Conservation (phyloP, 2,797 vertebrate genomes). For the Neomorphus geoffroyi region DNA sequence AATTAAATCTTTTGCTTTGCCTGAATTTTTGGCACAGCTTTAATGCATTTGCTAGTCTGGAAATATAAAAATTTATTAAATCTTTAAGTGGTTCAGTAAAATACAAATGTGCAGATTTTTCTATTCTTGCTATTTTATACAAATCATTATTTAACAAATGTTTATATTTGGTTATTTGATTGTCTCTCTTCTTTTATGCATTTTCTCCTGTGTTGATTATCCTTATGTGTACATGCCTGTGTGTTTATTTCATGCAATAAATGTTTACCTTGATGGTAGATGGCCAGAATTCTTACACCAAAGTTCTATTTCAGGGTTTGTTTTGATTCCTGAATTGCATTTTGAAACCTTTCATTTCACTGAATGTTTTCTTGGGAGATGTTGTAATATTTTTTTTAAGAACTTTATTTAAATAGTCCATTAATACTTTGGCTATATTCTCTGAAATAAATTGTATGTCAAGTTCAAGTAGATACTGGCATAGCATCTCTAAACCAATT, state of each 20-base stretch:
- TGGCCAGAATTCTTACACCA: not conserved
- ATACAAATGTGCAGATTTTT: not conserved
- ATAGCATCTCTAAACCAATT: not conserved
- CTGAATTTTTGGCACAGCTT: not conserved
- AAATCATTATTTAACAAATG: not conserved
- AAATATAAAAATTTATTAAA: not conserved
- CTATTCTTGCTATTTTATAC: not conserved
- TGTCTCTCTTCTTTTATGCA: not conserved
- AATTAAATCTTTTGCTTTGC: not conserved
- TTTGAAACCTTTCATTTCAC: not conserved
- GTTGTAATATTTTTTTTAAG: not conserved
- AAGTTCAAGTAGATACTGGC: not conserved
- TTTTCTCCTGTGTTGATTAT: conserved; percentile 1
- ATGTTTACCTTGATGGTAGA: not conserved
- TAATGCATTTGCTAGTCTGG: not conserved
- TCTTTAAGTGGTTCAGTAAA: not conserved
- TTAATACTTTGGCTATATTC: not conserved
- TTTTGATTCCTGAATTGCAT: not conserved
- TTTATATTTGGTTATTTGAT: not conserved
- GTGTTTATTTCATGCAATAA: conserved; percentile 10
- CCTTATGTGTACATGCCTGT: conserved; percentile 63
- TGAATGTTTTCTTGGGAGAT: not conserved
- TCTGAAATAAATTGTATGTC: not conserved
- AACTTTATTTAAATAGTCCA: not conserved
- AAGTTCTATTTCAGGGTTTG: not conserved